Conservation (phyloP, 2,888 invertebrate species). For the Drosophila leonis region DNA sequence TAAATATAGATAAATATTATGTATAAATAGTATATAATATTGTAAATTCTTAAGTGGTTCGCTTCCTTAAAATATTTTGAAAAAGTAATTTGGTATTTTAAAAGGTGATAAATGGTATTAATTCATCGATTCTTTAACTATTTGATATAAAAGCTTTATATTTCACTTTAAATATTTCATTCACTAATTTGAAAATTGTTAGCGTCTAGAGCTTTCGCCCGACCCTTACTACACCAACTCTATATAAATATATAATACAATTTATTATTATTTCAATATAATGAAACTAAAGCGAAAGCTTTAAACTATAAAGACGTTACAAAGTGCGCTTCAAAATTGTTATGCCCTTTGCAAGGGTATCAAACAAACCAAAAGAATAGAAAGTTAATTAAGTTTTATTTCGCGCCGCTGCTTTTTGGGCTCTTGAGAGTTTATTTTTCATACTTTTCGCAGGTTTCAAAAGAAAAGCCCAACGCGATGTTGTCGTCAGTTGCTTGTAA, state of each 20-base stretch:
- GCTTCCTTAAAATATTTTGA: background rate
- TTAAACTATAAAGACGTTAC: background rate
- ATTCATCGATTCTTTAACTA: no score
- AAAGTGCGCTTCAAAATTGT: background rate
- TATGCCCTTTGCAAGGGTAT: conserved; percentile 4
- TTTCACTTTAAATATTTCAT: no score
- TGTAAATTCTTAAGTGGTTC: background rate
- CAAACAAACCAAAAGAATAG: conserved; percentile 60
- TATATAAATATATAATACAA: no score
- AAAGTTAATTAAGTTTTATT: conserved; percentile 76
- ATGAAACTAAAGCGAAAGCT: background rate
- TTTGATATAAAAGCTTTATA: no score
- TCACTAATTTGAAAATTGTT: no score
- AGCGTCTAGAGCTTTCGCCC: background rate
- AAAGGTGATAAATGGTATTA: no score
- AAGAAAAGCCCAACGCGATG: conserved; percentile 69
- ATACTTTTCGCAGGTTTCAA: conserved; percentile 52
- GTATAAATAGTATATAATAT: no score
- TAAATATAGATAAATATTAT: no score
- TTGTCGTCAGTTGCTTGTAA: conserved; percentile 38
- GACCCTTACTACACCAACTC: background rate
- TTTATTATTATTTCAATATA: background rate
- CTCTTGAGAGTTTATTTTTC: conserved; percentile 49
- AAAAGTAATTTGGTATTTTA: no score
- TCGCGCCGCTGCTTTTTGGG: conserved; percentile 39